These are phyloP conservation scores for Mesodorylaimus sp. DNA, from an alignment of 2,888 invertebrate species.

Conservation along the genomic window DNA sequence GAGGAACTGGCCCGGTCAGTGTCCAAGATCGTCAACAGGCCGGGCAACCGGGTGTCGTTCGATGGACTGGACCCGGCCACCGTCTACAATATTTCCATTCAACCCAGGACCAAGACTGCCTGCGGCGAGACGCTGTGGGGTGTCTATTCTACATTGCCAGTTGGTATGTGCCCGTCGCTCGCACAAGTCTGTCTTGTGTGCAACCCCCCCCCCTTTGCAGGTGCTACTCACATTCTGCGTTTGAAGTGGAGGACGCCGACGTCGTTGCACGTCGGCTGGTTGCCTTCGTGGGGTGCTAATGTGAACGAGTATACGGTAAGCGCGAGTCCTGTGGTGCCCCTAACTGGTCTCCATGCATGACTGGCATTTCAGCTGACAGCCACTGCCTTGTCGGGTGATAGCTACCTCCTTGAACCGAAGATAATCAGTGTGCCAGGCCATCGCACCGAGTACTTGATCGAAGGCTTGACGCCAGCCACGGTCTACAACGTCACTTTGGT, in stretches of 20 bases:
- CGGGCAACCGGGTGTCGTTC: conserved; percentile 26
- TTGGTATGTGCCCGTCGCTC: background rate
- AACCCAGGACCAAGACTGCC: conserved; percentile 22
- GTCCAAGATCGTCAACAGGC: no score
- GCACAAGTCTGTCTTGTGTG: background rate
- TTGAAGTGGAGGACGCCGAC: conserved; percentile 26
- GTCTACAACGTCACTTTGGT: conserved; percentile 27
- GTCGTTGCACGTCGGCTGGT: conserved; percentile 28
- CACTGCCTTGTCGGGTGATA: conserved; percentile 14
- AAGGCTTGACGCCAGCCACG: conserved; percentile 23
- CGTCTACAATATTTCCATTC: conserved; percentile 30
- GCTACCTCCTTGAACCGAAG: no score
- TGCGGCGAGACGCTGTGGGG: conserved; percentile 26
- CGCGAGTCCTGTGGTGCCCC: background rate
- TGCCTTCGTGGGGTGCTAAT: conserved; percentile 24
- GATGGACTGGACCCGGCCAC: conserved; percentile 24
- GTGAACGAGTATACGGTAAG: conserved; percentile 24
- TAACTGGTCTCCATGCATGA: background rate
- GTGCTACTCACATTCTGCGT: conserved; percentile 24
- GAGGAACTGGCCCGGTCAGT: no score
- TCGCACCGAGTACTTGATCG: conserved; percentile 22
- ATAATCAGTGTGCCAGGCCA: conserved; percentile 22
- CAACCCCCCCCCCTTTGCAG: conserved; percentile 12
- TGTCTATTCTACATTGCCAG: conserved; percentile 25
- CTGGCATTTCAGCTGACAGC: conserved; percentile 20